These are phyloP conservation scores for Harpalus rufipes DNA, from an alignment of 2,888 invertebrate genomes.

Conservation along the genomic window DNA sequence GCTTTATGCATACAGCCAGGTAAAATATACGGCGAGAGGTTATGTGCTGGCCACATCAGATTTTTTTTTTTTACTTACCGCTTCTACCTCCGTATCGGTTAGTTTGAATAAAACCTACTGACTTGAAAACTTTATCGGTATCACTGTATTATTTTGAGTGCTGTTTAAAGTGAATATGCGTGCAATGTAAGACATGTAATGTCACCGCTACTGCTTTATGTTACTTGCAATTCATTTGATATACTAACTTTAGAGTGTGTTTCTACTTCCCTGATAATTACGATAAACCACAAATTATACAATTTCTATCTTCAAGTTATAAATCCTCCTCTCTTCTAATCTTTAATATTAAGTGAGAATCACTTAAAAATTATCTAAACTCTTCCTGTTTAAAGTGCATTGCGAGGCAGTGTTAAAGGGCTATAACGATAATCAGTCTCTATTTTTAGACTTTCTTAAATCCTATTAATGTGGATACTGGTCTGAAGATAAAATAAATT, in stretches of 20 bases:
- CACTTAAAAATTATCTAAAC: conserved; percentile 6
- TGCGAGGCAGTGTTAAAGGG: conserved; percentile 17
- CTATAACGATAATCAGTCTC: conserved; percentile 7
- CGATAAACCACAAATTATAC: conserved; percentile 1
- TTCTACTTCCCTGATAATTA: conserved; percentile 31
- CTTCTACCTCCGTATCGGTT: no score
- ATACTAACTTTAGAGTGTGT: background rate
- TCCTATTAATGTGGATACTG: conserved; percentile 2
- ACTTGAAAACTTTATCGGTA: no score
- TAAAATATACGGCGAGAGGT: no score
- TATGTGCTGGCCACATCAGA: no score
- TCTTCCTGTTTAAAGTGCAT: background rate
- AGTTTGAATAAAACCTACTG: no score
- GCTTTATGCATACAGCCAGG: no score
- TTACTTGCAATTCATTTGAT: conserved; percentile 9
- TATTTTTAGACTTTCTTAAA: conserved; percentile 37
- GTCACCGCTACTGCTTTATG: conserved; percentile 26
- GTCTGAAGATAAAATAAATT: conserved; percentile 29
- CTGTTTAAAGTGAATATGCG: conserved; percentile 15
- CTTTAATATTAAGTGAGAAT: conserved; percentile 22
- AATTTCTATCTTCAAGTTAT: background rate
- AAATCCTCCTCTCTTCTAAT: background rate
- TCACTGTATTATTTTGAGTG: no score
- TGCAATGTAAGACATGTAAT: background rate
- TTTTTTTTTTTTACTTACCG: no score